phyloP scores from a whole-genome alignment of 2,113 vertebrate species.

The Polypterus bichir region DNA sequence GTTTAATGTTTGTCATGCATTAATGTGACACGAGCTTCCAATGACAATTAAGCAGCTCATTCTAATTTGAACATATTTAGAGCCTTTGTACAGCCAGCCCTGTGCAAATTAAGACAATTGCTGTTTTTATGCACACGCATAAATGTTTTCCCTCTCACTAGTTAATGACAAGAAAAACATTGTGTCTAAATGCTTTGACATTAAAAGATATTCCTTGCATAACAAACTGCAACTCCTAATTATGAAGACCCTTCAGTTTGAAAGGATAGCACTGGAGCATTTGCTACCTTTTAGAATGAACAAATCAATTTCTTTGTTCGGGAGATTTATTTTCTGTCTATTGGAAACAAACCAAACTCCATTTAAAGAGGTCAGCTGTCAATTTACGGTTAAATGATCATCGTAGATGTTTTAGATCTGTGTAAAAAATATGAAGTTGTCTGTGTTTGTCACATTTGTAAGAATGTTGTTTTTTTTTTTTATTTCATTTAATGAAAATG shows the following conservation, averaged over 20 bases:
- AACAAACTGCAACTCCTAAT: too few species aligned
- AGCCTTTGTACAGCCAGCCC: conserved; percentile 81
- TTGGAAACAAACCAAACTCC: too few species aligned
- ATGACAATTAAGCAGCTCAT: conserved; percentile 97
- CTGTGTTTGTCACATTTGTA: too few species aligned
- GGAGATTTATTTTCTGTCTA: too few species aligned
- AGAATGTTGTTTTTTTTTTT: conserved; percentile 3
- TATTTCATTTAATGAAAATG: conserved; percentile 6
- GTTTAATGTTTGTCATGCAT: conserved; percentile 98
- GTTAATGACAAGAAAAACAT: conserved; percentile 74
- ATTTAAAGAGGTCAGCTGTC: too few species aligned
- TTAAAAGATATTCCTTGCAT: neutral
- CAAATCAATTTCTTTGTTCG: too few species aligned
- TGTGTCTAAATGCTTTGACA: conserved; percentile 30
- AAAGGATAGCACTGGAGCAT: too few species aligned
- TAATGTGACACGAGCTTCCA: conserved; percentile 95
- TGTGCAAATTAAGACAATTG: conserved; percentile 97
- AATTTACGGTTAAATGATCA: too few species aligned
- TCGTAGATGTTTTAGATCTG: too few species aligned
- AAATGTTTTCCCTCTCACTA: conserved; percentile 56
- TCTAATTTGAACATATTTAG: conserved; percentile 97
- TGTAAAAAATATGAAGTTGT: too few species aligned
- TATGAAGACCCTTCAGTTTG: too few species aligned
- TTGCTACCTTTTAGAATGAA: too few species aligned
- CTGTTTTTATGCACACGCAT: conserved; percentile 86